Conservation (phyloP, 1,140 invertebrate genomes). For the Apis florea region DNA sequence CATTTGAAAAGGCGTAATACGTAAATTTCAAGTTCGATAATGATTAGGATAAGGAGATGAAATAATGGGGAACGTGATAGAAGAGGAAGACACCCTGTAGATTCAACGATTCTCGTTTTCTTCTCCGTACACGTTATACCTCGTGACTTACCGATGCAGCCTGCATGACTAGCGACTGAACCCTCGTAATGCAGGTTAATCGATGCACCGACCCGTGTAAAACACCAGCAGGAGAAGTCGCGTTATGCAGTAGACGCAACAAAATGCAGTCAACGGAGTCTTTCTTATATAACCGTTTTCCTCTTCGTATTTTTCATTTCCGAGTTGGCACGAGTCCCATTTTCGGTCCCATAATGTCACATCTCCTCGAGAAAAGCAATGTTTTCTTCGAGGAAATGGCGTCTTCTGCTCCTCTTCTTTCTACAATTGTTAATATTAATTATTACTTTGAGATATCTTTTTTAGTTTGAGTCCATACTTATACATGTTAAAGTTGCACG, state of each 20-base stretch:
- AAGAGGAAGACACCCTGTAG: constrained; percentile 17
- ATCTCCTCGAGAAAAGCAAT: not conserved
- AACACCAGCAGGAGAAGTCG: constrained; percentile 58
- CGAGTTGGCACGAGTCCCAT: constrained; percentile 26
- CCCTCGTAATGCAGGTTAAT: constrained; percentile 71
- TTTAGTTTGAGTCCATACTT: too few species aligned
- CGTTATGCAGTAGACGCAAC: constrained; percentile 55
- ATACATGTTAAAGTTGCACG: too few species aligned
- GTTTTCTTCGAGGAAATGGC: not conserved
- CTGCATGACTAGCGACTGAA: constrained; percentile 64
- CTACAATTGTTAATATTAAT: not conserved
- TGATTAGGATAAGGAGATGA: not conserved
- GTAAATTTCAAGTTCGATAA: not conserved
- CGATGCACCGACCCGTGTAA: constrained; percentile 74
- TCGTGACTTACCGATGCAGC: constrained; percentile 66
- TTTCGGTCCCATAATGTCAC: not conserved
- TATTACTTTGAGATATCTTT: too few species aligned
- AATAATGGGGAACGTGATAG: not conserved
- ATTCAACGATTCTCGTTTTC: constrained; percentile 14
- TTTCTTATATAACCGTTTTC: constrained; percentile 60
- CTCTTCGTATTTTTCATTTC: constrained; percentile 47
- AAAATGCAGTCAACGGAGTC: constrained; percentile 52
- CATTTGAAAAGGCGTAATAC: too few species aligned
- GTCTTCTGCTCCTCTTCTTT: too few species aligned
- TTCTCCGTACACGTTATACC: constrained; percentile 51